These are phyloP conservation scores for Potamarius usumacintae DNA, from an alignment of 2,113 vertebrate genomes.

Conservation along the genomic window DNA sequence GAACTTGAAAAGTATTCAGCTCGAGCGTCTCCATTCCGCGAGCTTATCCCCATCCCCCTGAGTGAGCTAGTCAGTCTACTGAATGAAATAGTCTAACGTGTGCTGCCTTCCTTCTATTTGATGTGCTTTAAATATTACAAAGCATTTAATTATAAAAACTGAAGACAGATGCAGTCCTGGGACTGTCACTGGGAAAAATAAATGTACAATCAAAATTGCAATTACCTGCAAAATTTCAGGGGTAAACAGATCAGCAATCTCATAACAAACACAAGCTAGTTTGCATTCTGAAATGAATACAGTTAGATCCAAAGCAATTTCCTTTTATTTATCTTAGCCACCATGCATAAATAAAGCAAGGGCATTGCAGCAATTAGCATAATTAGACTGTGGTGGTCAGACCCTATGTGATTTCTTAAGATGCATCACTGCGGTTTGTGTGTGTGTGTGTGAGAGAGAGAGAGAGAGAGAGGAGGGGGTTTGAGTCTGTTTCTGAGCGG, in stretches of 20 bases:
- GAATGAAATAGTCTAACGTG: constrained; percentile 85
- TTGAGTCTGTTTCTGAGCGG: constrained; percentile 11
- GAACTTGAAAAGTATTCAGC: constrained; percentile 36
- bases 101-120: constrained; percentile 84
- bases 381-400: constrained; percentile 99
- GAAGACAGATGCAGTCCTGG: constrained; percentile 90
- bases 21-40: constrained; percentile 38
- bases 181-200: constrained; percentile 91
- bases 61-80: constrained; percentile 77
- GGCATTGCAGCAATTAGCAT: constrained; percentile 99
- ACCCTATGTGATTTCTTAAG: constrained; percentile 94
- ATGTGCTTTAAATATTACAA: constrained; percentile 91
- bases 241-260: constrained; percentile 98
- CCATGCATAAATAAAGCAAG: constrained; percentile 99
- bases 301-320: constrained; percentile 99
- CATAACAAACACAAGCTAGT: constrained; percentile 94
- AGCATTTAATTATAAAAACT: constrained; percentile 92
- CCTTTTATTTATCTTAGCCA: constrained; percentile 99
- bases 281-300: constrained; percentile 99
- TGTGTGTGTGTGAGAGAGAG: constrained; percentile 1
- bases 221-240: constrained; percentile 99
- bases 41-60: constrained; percentile 47
- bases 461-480: background rate
- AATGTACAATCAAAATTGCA: constrained; percentile 99
- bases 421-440: constrained; percentile 76